Conservation (phyloP, 64 coral and sea anemone genomes). For the Actinia tenebrosa region DNA sequence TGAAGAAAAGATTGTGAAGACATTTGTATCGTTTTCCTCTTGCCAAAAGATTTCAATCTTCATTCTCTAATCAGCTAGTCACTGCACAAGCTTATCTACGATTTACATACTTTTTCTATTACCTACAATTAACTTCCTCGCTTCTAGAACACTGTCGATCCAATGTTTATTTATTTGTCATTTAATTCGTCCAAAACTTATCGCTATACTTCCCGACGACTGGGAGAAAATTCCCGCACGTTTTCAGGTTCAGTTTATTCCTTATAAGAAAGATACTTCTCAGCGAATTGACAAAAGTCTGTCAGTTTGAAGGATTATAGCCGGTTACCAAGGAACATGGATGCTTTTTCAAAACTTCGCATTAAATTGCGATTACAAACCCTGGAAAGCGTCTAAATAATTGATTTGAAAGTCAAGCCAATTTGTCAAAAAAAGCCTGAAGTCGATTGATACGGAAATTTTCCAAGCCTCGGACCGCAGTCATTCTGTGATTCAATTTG, state of each 20-base stretch:
- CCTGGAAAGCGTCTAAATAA: slow-evolving; percentile 16
- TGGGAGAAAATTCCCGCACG: background rate
- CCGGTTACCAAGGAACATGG: background rate
- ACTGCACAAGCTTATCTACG: background rate
- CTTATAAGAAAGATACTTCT: slow-evolving; percentile 9
- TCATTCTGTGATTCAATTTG: background rate
- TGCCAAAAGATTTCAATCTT: background rate
- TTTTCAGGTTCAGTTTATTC: background rate
- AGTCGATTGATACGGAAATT: background rate
- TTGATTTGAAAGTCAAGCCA: slow-evolving; percentile 24
- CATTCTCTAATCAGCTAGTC: background rate
- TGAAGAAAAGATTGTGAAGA: background rate
- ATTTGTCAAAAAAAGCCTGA: background rate
- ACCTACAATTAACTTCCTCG: background rate
- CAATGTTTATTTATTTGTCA: background rate
- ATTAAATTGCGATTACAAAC: slow-evolving; percentile 24
- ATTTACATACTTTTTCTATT: background rate
- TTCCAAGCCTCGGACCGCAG: background rate
- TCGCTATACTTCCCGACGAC: background rate
- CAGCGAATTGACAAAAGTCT: background rate
- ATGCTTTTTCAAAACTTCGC: slow-evolving; percentile 18
- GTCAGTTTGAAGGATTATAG: background rate
- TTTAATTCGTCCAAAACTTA: background rate
- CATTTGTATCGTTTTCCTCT: background rate
- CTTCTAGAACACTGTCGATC: background rate